These are phyloP conservation scores for Rhorus exstirpatorius DNA, from an alignment of 2,888 invertebrate species.

Conservation along the genomic window DNA sequence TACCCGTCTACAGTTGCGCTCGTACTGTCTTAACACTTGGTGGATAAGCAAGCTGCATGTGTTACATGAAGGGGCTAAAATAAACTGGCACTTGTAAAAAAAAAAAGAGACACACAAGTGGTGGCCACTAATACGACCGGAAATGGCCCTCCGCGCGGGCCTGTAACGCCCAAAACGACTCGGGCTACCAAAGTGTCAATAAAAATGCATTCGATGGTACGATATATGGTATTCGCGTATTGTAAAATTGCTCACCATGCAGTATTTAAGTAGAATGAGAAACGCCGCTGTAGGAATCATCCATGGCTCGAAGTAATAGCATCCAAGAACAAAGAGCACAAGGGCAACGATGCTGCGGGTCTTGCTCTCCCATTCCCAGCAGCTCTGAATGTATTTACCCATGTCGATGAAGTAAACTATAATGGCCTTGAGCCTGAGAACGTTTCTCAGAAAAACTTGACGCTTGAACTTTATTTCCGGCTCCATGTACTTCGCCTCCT, in stretches of 20 bases:
- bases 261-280: slow-evolving; percentile 92
- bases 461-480: slow-evolving; percentile 98
- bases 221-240: too few species aligned
- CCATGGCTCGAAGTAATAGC: slow-evolving; percentile 98
- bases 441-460: slow-evolving; percentile 97
- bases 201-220: too few species aligned
- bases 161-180: too few species aligned
- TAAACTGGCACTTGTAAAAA: too few species aligned
- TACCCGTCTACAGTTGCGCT: too few species aligned
- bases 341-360: slow-evolving; percentile 94
- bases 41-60: too few species aligned
- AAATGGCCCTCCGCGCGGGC: too few species aligned
- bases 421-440: slow-evolving; percentile 96
- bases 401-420: slow-evolving; percentile 95
- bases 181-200: too few species aligned
- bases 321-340: slow-evolving; percentile 93
- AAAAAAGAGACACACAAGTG: too few species aligned
- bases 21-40: too few species aligned
- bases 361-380: slow-evolving; percentile 98
- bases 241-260: slow-evolving; percentile 88
- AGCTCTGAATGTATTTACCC: slow-evolving; percentile 97
- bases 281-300: slow-evolving; percentile 95
- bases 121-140: too few species aligned
- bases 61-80: too few species aligned
- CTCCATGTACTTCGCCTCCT: slow-evolving; percentile 97